These are phyloP conservation scores for Drosophila ironensis DNA, from an alignment of 1,140 invertebrate genomes.

Conservation along the genomic window DNA sequence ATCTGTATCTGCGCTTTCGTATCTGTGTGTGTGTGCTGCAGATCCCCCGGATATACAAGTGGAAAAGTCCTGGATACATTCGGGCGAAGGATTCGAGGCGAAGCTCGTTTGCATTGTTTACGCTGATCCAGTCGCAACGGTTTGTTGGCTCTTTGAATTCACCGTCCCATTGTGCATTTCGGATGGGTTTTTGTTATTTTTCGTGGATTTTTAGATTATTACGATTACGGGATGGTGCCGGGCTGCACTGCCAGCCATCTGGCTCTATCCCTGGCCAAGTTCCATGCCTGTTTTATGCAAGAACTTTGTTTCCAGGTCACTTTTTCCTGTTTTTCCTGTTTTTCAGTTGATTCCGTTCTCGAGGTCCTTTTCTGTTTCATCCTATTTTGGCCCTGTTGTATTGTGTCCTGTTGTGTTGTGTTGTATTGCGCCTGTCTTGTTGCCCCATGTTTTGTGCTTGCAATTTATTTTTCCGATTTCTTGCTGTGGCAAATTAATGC, in stretches of 20 bases:
- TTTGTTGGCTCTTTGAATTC: conserved; percentile 78
- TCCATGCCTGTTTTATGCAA: conserved; percentile 41
- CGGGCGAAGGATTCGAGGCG: conserved; percentile 88
- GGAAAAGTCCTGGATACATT: conserved; percentile 88
- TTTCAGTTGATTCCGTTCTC: conserved; percentile 19
- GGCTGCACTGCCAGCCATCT: too few relatives aligned
- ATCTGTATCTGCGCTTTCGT: too few relatives aligned
- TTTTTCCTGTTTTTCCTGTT: conserved; percentile 42
- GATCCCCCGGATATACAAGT: conserved; percentile 88
- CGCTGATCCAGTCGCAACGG: conserved; percentile 88
- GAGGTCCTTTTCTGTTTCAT: background rate
- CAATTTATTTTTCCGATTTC: conserved; percentile 28
- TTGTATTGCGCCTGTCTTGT: conserved; percentile 2
- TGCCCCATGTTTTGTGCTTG: conserved; percentile 31
- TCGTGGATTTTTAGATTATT: conserved; percentile 65
- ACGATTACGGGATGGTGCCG: conserved; percentile 36
- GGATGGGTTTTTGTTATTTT: conserved; percentile 39
- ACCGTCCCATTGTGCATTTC: conserved; percentile 40
- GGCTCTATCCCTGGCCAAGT: conserved; percentile 4
- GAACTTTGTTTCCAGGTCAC: conserved; percentile 66
- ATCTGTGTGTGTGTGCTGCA: conserved; percentile 45
- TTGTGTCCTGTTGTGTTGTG: conserved; percentile 5
- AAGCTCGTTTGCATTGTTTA: conserved; percentile 89
- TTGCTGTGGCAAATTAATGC: conserved; percentile 53
- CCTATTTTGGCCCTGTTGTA: background rate